These are phyloP conservation scores for Papilio gigon DNA, from an alignment of 2,888 invertebrate genomes.

Conservation along the genomic window DNA sequence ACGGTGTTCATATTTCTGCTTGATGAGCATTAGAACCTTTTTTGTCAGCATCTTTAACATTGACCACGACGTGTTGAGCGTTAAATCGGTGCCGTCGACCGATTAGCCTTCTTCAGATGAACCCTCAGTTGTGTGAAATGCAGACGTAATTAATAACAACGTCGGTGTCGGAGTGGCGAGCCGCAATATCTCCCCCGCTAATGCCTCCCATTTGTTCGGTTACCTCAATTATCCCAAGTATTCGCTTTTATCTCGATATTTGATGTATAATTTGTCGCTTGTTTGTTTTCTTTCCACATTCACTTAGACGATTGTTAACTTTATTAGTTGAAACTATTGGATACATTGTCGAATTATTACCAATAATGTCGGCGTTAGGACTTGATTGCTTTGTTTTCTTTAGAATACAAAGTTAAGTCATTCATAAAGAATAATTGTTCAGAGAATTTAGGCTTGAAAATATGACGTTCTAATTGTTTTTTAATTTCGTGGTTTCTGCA, in stretches of 20 bases:
- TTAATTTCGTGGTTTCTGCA: too few relatives aligned
- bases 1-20: too few relatives aligned
- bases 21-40: too few relatives aligned
- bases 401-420: too few relatives aligned
- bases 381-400: too few relatives aligned
- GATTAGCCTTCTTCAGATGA: constrained; percentile 70
- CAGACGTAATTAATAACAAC: constrained; percentile 32
- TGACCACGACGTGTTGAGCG: too few relatives aligned
- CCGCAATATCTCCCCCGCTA: constrained; percentile 27
- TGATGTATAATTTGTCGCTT: constrained; percentile 24
- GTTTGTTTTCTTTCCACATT: constrained; percentile 22
- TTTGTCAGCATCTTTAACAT: too few relatives aligned
- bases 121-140: constrained; percentile 51
- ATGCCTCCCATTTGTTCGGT: constrained; percentile 34
- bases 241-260: constrained; percentile 31
- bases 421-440: too few relatives aligned
- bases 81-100: constrained; percentile 62
- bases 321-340: neutral
- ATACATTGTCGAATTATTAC: neutral
- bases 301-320: constrained; percentile 21
- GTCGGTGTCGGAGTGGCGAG: constrained; percentile 19
- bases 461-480: too few relatives aligned
- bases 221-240: constrained; percentile 31
- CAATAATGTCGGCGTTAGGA: too few relatives aligned
- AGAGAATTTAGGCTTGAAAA: too few relatives aligned